Conservation (phyloP, 2,113 vertebrate species). For the Mustela nigripes region DNA sequence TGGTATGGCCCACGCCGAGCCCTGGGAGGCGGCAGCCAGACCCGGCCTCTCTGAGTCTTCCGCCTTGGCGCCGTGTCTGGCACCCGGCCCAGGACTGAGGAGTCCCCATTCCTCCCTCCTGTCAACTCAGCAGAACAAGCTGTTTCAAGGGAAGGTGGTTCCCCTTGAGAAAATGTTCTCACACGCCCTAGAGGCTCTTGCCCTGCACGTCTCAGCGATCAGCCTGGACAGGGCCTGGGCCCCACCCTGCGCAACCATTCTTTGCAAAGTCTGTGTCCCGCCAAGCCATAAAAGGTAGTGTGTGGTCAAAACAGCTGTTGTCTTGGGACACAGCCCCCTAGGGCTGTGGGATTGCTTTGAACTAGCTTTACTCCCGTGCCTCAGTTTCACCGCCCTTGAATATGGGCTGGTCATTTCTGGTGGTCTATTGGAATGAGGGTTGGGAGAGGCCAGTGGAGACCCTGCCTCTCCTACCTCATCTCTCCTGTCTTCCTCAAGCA, state of each 20-base stretch:
- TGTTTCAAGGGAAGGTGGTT: slow-evolving; percentile 75
- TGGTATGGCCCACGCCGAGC: not conserved
- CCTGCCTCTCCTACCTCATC: not conserved
- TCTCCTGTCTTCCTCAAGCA: not conserved
- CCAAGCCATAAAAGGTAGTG: slow-evolving; percentile 43
- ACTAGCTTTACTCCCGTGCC: not conserved
- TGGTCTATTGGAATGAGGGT: not conserved
- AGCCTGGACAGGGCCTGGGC: not conserved
- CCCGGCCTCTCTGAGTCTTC: not conserved
- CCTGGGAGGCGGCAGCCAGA: not conserved
- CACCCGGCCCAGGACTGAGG: slow-evolving; percentile 55
- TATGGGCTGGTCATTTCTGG: not conserved
- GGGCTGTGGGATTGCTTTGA: not conserved
- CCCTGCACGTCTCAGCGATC: slow-evolving; percentile 56
- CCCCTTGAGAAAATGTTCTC: slow-evolving; percentile 78
- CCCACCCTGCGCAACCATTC: slow-evolving; percentile 53
- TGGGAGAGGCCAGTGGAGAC: not conserved
- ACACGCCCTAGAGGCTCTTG: slow-evolving; percentile 39
- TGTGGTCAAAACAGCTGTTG: not conserved
- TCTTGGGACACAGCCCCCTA: not conserved
- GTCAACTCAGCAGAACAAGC: slow-evolving; percentile 80
- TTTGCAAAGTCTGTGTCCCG: slow-evolving; percentile 23
- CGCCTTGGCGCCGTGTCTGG: slow-evolving; percentile 20
- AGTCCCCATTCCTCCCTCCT: slow-evolving; percentile 68
- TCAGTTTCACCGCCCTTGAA: not conserved